Conservation (phyloP, 2,113 vertebrate genomes). For the Corynorhinus townsendii region DNA sequence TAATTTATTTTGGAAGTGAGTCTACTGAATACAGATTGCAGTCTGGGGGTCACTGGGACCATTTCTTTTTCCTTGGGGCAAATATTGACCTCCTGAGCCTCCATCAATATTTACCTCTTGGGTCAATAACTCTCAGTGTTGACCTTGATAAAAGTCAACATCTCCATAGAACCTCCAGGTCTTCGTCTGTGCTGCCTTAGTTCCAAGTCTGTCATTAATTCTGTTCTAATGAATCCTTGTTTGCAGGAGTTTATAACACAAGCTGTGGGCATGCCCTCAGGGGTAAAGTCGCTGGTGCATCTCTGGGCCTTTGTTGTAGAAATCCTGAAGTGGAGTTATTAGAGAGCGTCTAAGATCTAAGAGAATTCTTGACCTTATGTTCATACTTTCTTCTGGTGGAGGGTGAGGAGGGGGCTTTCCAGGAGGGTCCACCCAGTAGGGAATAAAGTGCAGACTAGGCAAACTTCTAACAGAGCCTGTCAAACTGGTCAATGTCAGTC, state of each 20-base stretch:
- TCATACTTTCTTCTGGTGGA: not conserved
- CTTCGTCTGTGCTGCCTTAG: slow-evolving; percentile 47
- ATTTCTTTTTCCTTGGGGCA: slow-evolving; percentile 66
- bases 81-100: slow-evolving; percentile 65
- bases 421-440: not conserved
- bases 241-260: not conserved
- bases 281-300: not conserved
- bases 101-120: slow-evolving; percentile 71
- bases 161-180: slow-evolving; percentile 35
- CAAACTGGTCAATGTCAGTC: not conserved
- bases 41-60: slow-evolving; percentile 49
- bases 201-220: slow-evolving; percentile 24
- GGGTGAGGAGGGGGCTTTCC: not conserved
- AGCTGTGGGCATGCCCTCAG: not conserved
- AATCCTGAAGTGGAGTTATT: not conserved
- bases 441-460: not conserved
- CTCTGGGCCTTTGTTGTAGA: not conserved
- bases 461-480: not conserved
- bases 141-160: slow-evolving; percentile 74
- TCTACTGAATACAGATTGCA: slow-evolving; percentile 47
- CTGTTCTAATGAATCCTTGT: slow-evolving; percentile 24
- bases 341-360: not conserved
- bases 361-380: slow-evolving; percentile 18
- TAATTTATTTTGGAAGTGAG: slow-evolving; percentile 57
- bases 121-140: slow-evolving; percentile 76